Base-by-base conservation (phyloP, 2,888 invertebrate genomes). In the Eupithecia centaureata region DNA sequence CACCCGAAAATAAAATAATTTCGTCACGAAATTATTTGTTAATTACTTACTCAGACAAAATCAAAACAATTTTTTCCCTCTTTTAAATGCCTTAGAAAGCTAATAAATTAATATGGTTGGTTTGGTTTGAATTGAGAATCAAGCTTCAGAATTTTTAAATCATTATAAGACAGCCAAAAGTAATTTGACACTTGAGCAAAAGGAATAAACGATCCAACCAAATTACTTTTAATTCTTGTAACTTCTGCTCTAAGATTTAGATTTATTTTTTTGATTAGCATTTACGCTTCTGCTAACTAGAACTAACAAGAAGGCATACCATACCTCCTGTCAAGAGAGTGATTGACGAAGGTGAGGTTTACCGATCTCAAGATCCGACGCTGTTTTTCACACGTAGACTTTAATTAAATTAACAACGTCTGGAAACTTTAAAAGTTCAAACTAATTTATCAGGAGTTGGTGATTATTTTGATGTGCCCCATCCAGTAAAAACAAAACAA, bases 401-500 rank as follows among this genome's bases (percentile, higher is more conserved):
- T 51, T 70, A 63, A 68, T 68, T 61, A 71, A 72, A 69, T 63
- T 64, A 69, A 42, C 47, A 74, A 67, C 27, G 47, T 61, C 71
- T 68, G 59, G 58, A 64, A 67, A 71, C 64, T 71, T 67, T 30
- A 61, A 68, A 66, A 71, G 74, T 70, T 65, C 18, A 63, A 61
- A 73, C 68, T 68, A 70, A 72, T 74, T 74, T 72, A 72, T 70
- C 57, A 72, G 71, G 68, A 70, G 67, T 70, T 67, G 61, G 69
- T 56, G 67, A 73, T 74, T 73, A 76, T 71, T 73, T 73, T 73
- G 72, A 76, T 74, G 69, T 67, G 59, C 68, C 65, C 62, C 70
- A 65, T 72, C 72, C 71, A 67, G 60, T 59, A 56, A 57, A 62
- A 73, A 73, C 70, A 73, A 73, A 70, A 73, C 74, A 72, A 75